Evolutionary conservation across 2,888 invertebrate species (phyloP).

Genomic region (Kryphioiulus occultus): DNA sequence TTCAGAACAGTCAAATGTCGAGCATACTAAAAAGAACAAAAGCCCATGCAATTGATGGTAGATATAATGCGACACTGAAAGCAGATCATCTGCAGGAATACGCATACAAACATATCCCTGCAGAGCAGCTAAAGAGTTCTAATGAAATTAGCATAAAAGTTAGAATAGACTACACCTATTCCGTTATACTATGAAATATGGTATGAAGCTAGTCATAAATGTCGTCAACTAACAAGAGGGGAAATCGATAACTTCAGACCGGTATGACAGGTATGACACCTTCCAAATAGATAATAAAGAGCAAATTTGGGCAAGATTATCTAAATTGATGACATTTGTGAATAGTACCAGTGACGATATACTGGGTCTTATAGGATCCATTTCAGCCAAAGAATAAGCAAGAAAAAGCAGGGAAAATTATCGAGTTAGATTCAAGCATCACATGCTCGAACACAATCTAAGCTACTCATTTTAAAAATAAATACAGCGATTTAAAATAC

Average conservation of each 20-base stretch:
- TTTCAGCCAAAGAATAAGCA: background rate
- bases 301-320: no score
- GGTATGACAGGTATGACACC: no score
- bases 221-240: background rate
- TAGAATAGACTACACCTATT: background rate
- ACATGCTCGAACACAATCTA: background rate
- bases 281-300: no score
- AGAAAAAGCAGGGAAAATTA: background rate
- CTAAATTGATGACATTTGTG: background rate
- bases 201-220: background rate
- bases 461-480: background rate
- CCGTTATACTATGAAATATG: conserved; percentile 27
- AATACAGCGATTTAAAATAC: background rate
- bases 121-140: conserved; percentile 47
- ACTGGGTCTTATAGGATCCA: background rate
- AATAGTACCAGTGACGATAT: background rate
- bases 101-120: conserved; percentile 48
- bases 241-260: no score
- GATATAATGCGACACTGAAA: background rate
- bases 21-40: background rate
- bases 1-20: background rate
- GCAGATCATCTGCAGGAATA: conserved; percentile 50
- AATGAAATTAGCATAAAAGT: conserved; percentile 38
- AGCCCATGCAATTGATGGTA: conserved; percentile 12
- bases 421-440: background rate